Evolutionary conservation across 2,113 vertebrate species (phyloP), one percentile per base, ranked within the genome.

Genomic region (Ibidorhyncha struthersii): DNA sequence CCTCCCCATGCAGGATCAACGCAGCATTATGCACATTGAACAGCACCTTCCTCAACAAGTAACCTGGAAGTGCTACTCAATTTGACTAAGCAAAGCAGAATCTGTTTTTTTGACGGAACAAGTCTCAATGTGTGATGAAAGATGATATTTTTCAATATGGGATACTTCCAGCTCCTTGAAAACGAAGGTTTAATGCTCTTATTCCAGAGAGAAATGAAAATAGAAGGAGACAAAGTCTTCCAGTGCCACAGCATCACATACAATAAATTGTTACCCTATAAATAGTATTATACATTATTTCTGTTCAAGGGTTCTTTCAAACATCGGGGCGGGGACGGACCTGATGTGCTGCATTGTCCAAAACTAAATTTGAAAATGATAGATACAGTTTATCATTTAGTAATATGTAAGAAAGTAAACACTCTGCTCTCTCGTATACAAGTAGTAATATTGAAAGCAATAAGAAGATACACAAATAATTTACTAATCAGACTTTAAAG

Each of bases 311-410:
- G 8, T 61, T 95, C 59, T 92, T 89, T 91, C 69, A 85, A 89
- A 95, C 43, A 71, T 71, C 77, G 30, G 12, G 34, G 16, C 0
- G 6, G 4, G 4, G 20, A 38, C 8, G 32, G 32, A 36, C 49
- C 30, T 40, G 12, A 83, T 65, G 84, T 12, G 26, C 22, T 92
- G 78, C 91, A 71, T 63, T 65, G 84, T 86, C 86, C 79, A 96
- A 77, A 90, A 83, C 25, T 50, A 86, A 83, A 96, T 26, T 95
- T 43, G 41, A 96, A 83, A 96, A 91, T 80, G 67, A 95, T 52
- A 95, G 90, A 91, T 70, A 73, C 5, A 63, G 36, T 67, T 96
- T 86, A 86, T 82, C 40, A 92, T 50, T 58, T 53, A 58, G 41
- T 81, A 86, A 93, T 76, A 73, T 36, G 59, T 14, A 93, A 30